phyloP scores from a whole-genome alignment of 2,797 vertebrate species.

The Phalloptychus januarius region DNA sequence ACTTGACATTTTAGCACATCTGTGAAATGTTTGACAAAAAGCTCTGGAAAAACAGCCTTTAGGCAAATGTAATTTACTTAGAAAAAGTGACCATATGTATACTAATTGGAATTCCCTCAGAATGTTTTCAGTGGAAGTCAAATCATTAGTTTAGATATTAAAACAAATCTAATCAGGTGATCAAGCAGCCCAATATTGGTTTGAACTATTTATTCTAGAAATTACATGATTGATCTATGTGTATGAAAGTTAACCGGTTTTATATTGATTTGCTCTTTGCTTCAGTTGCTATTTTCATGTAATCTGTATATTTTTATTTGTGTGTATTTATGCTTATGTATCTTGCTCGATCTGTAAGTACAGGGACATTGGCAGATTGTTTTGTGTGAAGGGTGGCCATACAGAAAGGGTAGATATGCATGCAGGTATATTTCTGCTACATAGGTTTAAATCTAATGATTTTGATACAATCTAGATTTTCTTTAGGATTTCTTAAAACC shows the following conservation, averaged over 20 bases:
- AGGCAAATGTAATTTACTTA: constrained; percentile 53
- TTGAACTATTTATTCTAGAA: not conserved
- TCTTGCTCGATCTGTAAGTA: not conserved
- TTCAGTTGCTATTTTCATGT: not conserved
- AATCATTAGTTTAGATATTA: not conserved
- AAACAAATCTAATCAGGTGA: not conserved
- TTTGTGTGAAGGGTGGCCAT: not conserved
- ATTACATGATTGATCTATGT: not conserved
- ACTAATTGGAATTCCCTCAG: constrained; percentile 17
- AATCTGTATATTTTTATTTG: not conserved
- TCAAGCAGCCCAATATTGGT: not conserved
- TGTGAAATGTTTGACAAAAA: constrained; percentile 37
- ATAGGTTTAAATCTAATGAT: not conserved
- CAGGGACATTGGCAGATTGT: not conserved
- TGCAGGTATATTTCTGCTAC: not conserved
- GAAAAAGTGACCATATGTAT: constrained; percentile 32
- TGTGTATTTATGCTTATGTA: not conserved
- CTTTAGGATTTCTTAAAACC: not conserved
- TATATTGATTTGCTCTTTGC: not conserved
- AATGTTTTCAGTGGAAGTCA: not conserved
- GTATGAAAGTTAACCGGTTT: not conserved
- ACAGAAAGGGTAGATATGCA: not conserved
- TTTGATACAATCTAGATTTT: not conserved
- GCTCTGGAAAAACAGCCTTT: constrained; percentile 37
- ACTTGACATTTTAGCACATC: constrained; percentile 47